Evolutionary conservation across 2,113 vertebrate species (phyloP), one percentile per base, ranked within the genome.

Genomic region (Catagonus wagneri): DNA sequence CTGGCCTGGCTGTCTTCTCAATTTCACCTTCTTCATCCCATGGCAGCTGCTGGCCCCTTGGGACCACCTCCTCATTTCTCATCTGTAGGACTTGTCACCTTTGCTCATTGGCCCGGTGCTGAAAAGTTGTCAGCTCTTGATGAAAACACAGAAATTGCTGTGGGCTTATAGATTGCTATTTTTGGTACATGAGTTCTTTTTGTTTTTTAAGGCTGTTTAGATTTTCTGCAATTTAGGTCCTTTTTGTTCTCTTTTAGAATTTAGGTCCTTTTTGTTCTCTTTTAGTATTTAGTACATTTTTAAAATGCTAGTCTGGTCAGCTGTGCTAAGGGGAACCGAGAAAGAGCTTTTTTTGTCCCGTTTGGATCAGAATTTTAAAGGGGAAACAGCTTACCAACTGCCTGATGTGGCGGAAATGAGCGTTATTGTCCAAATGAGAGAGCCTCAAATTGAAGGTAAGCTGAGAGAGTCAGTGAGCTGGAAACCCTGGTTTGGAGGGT

Each of bases 321-420:
- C 76, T 75, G 65, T 81, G 25, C 84, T 96, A 94, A 93, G 81
- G 93, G 81, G 72, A 97, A 92, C 60, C 54, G 92, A 96, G 84
- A 94, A 94, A 90, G 87, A 80, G 44, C 34, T 93, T 96, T 93
- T 96, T 96, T 96, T 92, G 93, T 97, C 16, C 34, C 83, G 54
- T 27, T 44, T 58, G 68, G 22, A 54, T 71, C n/a, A 68, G 54
- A 96, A n/a, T 92, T 83, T 96, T 97, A 96, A 97, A 96, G 92
- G 92, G 56, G n/a, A 96, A 96, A 83, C 2, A 7, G 87, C 60
- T 91, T 56, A 36, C 76, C 39, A 72, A 60, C 7, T 0, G 3
- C 50, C 76, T 72, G 92, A 85, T 52, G 13, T 3, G 44, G 16
- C 69, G 8, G 68, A 69, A 61, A 90, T 7, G 20, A 54, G 32